Evolutionary conservation across 2,113 vertebrate genomes (phyloP).

Genomic region (Gadus chalcogrammus): DNA sequence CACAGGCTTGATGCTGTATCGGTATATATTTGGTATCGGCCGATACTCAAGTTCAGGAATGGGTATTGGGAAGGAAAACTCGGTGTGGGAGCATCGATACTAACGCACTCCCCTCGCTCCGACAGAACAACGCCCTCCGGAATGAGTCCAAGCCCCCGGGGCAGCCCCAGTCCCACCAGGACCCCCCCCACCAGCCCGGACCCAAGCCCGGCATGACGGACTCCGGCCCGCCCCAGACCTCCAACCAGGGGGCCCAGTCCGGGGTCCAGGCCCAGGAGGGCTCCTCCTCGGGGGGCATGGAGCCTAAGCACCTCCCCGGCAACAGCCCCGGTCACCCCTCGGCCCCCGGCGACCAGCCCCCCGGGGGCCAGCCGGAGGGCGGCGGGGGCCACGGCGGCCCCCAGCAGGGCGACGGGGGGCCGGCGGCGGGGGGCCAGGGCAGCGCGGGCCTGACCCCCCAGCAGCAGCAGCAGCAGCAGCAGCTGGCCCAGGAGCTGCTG

Average conservation of each 20-base stretch:
- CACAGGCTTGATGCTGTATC: no score
- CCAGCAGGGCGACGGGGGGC: conserved; percentile 54
- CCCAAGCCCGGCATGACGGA: conserved; percentile 84
- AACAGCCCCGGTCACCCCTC: conserved; percentile 83
- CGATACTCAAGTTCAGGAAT: no score
- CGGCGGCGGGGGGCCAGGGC: conserved; percentile 48
- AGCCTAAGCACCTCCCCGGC: conserved; percentile 80
- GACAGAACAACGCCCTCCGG: conserved; percentile 89
- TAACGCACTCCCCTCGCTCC: conserved; percentile 38
- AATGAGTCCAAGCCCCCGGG: conserved; percentile 84
- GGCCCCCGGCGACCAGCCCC: conserved; percentile 78
- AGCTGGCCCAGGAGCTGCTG: conserved; percentile 83
- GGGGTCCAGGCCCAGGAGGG: conserved; percentile 81
- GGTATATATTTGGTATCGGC: no score
- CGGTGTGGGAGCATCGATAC: neutral
- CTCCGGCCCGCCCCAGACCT: conserved; percentile 71
- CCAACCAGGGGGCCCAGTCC: conserved; percentile 66
- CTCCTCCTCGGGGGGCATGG: conserved; percentile 76
- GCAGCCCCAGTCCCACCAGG: conserved; percentile 76
- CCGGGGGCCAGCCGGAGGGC: conserved; percentile 80
- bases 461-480: conserved; percentile 77
- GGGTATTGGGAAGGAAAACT: no score
- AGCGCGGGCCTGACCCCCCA: conserved; percentile 70
- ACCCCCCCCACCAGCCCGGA: conserved; percentile 88
- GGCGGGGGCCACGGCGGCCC: conserved; percentile 61